Base-by-base conservation (phyloP, 1,140 invertebrate species). In the Pogonus chalceus region DNA sequence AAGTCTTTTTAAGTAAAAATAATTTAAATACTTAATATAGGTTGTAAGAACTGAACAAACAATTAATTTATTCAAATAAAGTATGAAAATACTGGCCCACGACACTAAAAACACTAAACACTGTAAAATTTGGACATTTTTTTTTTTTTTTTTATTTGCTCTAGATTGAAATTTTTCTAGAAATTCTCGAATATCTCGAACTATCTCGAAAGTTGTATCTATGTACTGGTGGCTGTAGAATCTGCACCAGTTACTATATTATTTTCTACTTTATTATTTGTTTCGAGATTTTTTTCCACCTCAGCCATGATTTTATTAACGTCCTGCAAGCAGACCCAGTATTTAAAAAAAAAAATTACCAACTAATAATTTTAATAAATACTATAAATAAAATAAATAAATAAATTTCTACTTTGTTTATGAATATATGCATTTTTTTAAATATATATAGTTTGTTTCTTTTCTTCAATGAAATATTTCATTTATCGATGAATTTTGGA, bases 321-420 rank as follows among this genome's bases (percentile, higher is more conserved):
- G 59, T 65, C 68, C 68, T 69, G 68, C 61, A 69, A 69, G 68
- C 61, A 69, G 63, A 68, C 58, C 64, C 63, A 64, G 58, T 55
- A 49, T 56, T 61, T 60, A 60, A 61, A 53, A 60, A 54, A 35
- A 56, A 57, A 54, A 54, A 56, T 54, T 55, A 26, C 23, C 22
- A n/a, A 39, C 9, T 43, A 20, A 22, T n/a, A n/a, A n/a, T n/a
- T n/a, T n/a, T n/a, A 16, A 53, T 12, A 23, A n/a, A 52, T n/a
- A 52, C 10, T 20, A 14, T n/a, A 22, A 46, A 52, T 14, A 35
- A 37, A 18, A 14, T 35, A 18, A 9, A 35, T 52, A 35, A 35
- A 35, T 52, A n/a, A 52, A 52, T 35, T 20, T n/a, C n/a, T n/a
- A n/a, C n/a, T n/a, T n/a, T n/a, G n/a, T n/a, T n/a, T n/a, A n/a